phyloP scores from a whole-genome alignment of 2,113 vertebrate genomes.

The Cottus gobio region DNA sequence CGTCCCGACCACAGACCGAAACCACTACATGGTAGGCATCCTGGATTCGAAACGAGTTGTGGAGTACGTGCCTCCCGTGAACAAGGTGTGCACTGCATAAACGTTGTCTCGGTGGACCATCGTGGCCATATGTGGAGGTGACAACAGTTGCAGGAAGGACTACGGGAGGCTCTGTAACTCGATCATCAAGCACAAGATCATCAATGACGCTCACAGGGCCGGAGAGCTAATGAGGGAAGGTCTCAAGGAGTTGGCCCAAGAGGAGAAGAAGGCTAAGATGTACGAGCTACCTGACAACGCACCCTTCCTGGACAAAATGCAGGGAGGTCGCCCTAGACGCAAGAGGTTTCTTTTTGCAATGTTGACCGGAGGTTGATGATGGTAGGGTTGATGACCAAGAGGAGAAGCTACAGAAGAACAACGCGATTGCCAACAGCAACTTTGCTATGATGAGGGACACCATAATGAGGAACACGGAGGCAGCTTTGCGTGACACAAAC shows the following conservation, averaged over 20 bases:
- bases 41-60: not conserved
- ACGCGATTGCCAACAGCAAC: not conserved
- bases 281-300: not conserved
- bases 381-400: conserved; percentile 8
- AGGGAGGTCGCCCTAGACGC: rapidly evolving
- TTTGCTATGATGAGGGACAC: conserved; percentile 2
- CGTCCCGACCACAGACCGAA: not conserved
- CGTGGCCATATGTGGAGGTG: conserved; percentile 14
- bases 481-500: conserved; percentile 1
- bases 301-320: not conserved
- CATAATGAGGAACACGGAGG: conserved; percentile 4
- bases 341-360: not conserved
- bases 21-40: conserved; percentile 28
- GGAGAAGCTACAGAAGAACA: not conserved
- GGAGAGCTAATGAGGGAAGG: conserved; percentile 19
- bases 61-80: conserved; percentile 6
- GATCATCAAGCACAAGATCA: conserved; percentile 2
- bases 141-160: conserved; percentile 6
- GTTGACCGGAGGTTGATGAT: rapidly evolving
- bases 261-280: not conserved
- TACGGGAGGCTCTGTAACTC: conserved; percentile 20
- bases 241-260: not conserved
- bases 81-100: conserved; percentile 21
- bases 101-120: not conserved
- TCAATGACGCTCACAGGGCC: conserved; percentile 15